Evolutionary conservation across 2,113 vertebrate genomes (phyloP).

Genomic region (Scalopus aquaticus): DNA sequence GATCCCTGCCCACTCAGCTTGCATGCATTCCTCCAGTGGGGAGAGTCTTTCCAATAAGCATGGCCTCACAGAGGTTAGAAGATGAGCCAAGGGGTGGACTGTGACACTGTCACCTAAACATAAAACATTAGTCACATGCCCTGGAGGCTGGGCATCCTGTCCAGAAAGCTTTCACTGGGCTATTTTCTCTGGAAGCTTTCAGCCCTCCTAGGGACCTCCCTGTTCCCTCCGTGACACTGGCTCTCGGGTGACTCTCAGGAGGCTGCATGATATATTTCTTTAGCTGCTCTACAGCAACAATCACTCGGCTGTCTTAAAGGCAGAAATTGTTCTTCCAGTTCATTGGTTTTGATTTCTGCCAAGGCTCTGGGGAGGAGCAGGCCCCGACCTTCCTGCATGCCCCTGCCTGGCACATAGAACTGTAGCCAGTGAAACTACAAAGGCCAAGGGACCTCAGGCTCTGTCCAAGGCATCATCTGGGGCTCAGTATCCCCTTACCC

Average conservation of each 20-base stretch:
- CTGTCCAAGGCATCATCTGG: not conserved
- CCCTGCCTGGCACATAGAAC: not conserved
- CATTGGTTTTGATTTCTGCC: conserved; percentile 5
- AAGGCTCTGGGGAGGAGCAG: not conserved
- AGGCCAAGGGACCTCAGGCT: not conserved
- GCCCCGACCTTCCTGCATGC: not conserved
- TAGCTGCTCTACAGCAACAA: conserved; percentile 55
- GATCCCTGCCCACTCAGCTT: not conserved
- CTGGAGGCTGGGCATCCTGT: not conserved
- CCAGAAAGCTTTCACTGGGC: not conserved
- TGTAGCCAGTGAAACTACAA: not conserved
- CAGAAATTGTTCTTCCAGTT: conserved; percentile 49
- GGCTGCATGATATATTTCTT: conserved; percentile 59
- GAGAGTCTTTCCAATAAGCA: not conserved
- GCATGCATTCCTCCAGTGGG: not conserved
- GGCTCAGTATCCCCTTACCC: not conserved
- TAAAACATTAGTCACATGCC: not conserved
- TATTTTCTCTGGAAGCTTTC: conserved; percentile 22
- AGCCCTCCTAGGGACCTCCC: conserved; percentile 55
- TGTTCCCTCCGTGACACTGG: conserved; percentile 36
- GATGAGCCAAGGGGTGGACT: not conserved
- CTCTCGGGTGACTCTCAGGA: not conserved
- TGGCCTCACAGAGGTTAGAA: not conserved
- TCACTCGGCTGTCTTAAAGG: conserved; percentile 54
- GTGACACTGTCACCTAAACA: not conserved